Evolutionary conservation across 2,113 vertebrate species (phyloP).

Genomic region (Pangasianodon gigas): DNA sequence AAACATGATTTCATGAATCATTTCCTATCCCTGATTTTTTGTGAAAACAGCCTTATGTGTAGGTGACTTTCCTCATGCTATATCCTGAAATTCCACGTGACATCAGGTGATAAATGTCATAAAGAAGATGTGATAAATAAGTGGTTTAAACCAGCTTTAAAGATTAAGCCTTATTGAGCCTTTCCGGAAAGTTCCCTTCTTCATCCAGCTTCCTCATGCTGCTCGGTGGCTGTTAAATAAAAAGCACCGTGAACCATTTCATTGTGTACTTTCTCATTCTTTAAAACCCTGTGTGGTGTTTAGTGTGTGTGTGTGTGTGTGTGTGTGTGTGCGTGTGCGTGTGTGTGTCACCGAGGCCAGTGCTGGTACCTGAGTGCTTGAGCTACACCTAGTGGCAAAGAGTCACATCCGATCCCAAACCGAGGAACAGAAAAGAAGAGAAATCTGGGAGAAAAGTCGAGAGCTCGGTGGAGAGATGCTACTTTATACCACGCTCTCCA

Average conservation of each 20-base stretch:
- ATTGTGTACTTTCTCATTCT: slow-evolving; percentile 45
- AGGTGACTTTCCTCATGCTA: not conserved
- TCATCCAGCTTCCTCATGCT: not conserved
- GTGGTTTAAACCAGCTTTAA: not conserved
- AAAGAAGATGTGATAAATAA: slow-evolving; percentile 7
- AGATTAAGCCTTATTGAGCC: not conserved
- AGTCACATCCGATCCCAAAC: slow-evolving; percentile 27
- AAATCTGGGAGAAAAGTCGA: slow-evolving; percentile 2
- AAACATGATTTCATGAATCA: too few species aligned
- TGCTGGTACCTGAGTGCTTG: slow-evolving; percentile 69
- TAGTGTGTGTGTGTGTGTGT: slow-evolving; percentile 22
- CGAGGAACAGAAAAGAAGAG: slow-evolving; percentile 14
- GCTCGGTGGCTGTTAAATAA: slow-evolving; percentile 38
- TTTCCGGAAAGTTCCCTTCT: not conserved
- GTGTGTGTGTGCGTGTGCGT: slow-evolving; percentile 12
- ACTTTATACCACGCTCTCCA: not conserved
- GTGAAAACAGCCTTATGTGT: not conserved
- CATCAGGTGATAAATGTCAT: not conserved
- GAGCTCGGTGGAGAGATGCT: not conserved
- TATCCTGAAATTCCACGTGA: not conserved
- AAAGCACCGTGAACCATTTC: slow-evolving; percentile 38
- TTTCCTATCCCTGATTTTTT: not conserved
- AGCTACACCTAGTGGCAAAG: slow-evolving; percentile 78
- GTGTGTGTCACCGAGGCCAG: not conserved
- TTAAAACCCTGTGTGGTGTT: slow-evolving; percentile 15